Percentiles rank a stretch among this genome's conserved stretches.
These are phyloP conservation scores for Hirundichthys speculiger DNA, from an alignment of 2,113 vertebrate species.

Conservation along the genomic window DNA sequence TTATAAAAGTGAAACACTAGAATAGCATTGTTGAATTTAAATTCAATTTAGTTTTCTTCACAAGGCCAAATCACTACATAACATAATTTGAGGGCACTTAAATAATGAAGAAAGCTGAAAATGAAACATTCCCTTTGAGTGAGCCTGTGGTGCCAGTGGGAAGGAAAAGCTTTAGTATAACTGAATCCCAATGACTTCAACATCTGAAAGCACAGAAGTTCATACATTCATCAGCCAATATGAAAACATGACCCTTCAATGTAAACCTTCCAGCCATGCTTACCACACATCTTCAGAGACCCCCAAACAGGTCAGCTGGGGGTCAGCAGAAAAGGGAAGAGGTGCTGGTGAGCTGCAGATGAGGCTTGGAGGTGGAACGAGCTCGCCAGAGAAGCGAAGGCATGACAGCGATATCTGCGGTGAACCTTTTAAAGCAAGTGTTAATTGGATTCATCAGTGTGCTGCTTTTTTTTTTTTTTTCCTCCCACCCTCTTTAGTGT, in stretches of 20 bases:
- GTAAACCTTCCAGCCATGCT: conserved; percentile 10
- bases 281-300: conserved; percentile 22
- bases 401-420: conserved; percentile 22
- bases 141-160: no score
- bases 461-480: no score
- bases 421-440: conserved; percentile 49
- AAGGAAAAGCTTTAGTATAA: no score
- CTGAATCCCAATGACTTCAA: no score
- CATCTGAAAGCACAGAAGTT: no score
- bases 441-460: conserved; percentile 68
- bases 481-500: conserved; percentile 20
- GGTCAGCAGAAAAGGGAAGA: conserved; percentile 32
- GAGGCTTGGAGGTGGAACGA: conserved; percentile 17
- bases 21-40: no score
- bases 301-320: neutral
- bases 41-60: no score
- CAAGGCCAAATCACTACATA: no score
- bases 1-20: no score
- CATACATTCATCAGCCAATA: neutral
- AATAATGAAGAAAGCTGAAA: no score
- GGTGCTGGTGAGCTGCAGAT: conserved; percentile 47
- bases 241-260: conserved; percentile 8
- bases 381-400: conserved; percentile 17
- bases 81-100: no score
- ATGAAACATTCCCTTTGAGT: no score